These are phyloP conservation scores for Corapipo altera DNA, from an alignment of 2,113 vertebrate genomes.

Conservation along the genomic window DNA sequence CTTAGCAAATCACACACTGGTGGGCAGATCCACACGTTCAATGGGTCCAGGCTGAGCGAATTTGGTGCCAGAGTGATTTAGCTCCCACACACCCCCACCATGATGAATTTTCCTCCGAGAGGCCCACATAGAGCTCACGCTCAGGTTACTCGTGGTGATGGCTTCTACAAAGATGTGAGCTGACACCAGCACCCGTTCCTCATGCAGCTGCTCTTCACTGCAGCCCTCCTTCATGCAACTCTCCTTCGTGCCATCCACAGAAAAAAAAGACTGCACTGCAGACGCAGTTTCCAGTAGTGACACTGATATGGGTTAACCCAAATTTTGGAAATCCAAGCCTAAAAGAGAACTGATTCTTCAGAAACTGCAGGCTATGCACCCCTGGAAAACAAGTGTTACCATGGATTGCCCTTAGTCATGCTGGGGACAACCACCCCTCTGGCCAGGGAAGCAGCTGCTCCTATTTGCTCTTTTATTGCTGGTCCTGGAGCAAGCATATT, in stretches of 20 bases:
- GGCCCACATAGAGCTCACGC: neutral
- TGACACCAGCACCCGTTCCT: neutral
- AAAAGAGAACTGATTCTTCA: neutral
- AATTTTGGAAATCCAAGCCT: neutral
- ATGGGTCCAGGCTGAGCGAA: neutral
- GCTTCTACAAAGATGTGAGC: neutral
- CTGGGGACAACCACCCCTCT: neutral
- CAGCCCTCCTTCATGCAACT: neutral
- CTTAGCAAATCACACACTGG: neutral
- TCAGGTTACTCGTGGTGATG: neutral
- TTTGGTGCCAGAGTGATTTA: neutral
- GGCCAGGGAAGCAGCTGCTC: neutral
- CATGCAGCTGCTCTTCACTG: neutral
- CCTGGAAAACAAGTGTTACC: neutral
- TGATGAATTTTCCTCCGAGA: neutral
- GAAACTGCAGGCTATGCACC: neutral
- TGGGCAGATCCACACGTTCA: fast-evolving
- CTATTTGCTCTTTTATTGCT: neutral
- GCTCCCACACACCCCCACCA: neutral
- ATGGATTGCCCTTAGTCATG: neutral
- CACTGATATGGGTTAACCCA: neutral
- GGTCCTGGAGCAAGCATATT: neutral
- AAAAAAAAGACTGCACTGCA: neutral
- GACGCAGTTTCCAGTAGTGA: neutral
- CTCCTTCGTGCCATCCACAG: neutral